Conservation (phyloP, 2,888 invertebrate genomes). For the Athripsodes cinereus region DNA sequence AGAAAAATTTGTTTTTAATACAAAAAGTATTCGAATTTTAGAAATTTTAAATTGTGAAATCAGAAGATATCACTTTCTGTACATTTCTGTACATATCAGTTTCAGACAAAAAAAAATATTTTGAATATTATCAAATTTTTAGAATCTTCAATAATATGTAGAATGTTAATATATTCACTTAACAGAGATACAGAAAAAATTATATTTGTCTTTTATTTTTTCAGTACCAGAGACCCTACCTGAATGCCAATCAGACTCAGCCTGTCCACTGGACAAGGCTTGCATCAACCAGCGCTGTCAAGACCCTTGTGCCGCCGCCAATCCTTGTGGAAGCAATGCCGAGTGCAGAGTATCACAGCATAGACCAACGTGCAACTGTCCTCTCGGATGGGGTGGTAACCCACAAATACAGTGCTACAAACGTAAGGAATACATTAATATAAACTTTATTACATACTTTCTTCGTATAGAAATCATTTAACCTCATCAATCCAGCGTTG, state of each 20-base stretch:
- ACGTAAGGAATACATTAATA: conserved; percentile 66
- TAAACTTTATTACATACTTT: too few species aligned
- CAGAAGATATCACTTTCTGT: too few species aligned
- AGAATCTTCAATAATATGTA: too few species aligned
- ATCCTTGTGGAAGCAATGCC: conserved; percentile 76
- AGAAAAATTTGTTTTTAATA: too few species aligned
- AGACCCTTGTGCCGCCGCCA: conserved; percentile 69
- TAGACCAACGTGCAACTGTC: conserved; percentile 78
- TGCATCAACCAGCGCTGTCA: conserved; percentile 76
- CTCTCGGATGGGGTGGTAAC: conserved; percentile 81
- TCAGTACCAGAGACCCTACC: conserved; percentile 48
- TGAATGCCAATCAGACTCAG: conserved; percentile 67
- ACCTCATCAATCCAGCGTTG: too few species aligned
- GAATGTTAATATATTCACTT: too few species aligned
- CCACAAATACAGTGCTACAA: conserved; percentile 79
- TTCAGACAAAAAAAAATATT: too few species aligned
- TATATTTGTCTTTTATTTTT: conserved; percentile 10
- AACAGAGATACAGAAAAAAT: too few species aligned
- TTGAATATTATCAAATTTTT: too few species aligned
- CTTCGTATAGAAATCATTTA: too few species aligned
- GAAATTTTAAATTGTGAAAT: too few species aligned
- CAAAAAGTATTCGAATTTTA: not conserved
- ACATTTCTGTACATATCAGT: too few species aligned
- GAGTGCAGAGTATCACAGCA: conserved; percentile 72
- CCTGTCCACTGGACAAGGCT: conserved; percentile 71